A percentile compares a stretch with the other conserved stretches of the same genome.
These are phyloP conservation scores for Cistogaster globosa DNA, from an alignment of 2,888 invertebrate genomes.

Conservation along the genomic window DNA sequence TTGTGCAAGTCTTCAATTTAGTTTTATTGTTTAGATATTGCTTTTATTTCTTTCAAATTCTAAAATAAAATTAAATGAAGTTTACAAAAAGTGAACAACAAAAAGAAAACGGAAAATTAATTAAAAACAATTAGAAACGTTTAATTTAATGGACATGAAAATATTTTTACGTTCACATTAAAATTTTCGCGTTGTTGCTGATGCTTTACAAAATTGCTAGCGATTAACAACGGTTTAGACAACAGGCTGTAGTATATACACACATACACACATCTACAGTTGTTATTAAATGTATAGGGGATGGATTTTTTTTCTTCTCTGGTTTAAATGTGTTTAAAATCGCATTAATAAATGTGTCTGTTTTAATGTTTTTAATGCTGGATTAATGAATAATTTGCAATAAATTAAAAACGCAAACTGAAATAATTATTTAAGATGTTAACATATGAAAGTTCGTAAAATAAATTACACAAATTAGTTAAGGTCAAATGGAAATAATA, in stretches of 20 bases:
- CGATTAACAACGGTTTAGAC: slow-evolving; percentile 67
- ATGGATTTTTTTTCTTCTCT: not conserved
- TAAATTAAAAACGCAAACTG: not conserved
- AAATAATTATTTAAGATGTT: slow-evolving; percentile 10
- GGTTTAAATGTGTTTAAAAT: slow-evolving; percentile 66
- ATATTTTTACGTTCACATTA: slow-evolving; percentile 44
- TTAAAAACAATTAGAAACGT: slow-evolving; percentile 80
- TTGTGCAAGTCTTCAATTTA: not conserved
- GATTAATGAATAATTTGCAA: slow-evolving; percentile 43
- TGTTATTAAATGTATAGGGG: slow-evolving; percentile 6
- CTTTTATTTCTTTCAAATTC: slow-evolving; percentile 6
- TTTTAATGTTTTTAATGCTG: slow-evolving; percentile 37
- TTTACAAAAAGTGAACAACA: slow-evolving; percentile 43
- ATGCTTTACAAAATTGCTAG: slow-evolving; percentile 44
- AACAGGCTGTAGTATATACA: too few relatives aligned
- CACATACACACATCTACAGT: not conserved
- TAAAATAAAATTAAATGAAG: not conserved
- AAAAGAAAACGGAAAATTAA: slow-evolving; percentile 77
- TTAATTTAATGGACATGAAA: slow-evolving; percentile 72
- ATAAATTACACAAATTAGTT: too few relatives aligned
- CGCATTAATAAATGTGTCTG: slow-evolving; percentile 40
- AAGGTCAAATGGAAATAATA: too few relatives aligned
- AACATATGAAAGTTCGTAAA: not conserved
- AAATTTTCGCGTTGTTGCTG: slow-evolving; percentile 17
- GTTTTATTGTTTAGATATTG: not conserved